Evolutionary conservation across 2,113 vertebrate species (phyloP).

Genomic region (Siphamia tubifer): DNA sequence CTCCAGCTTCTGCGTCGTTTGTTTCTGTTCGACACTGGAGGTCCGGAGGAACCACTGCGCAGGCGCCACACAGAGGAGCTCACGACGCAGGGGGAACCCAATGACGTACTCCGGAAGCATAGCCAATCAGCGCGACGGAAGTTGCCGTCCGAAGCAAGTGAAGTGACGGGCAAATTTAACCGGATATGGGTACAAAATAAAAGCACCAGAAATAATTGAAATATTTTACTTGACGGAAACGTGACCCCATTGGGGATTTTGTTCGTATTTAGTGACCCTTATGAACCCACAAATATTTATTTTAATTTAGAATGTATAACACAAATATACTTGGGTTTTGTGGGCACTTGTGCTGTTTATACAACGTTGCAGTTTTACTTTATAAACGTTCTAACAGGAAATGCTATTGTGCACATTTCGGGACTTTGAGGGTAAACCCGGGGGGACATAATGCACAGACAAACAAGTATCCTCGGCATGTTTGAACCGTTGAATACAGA

Average conservation of each 20-base stretch:
- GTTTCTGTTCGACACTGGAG: background rate
- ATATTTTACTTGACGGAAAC: too few relatives aligned
- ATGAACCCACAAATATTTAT: too few relatives aligned
- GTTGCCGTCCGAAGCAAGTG: too few relatives aligned
- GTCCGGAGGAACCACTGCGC: slow-evolving; percentile 6
- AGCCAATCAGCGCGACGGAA: slow-evolving; percentile 40
- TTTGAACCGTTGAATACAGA: too few relatives aligned
- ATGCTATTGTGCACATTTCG: too few relatives aligned
- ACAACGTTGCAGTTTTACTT: background rate
- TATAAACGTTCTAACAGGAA: background rate
- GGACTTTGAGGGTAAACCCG: background rate
- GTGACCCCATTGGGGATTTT: too few relatives aligned
- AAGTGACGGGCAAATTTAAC: too few relatives aligned
- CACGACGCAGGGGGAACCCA: slow-evolving; percentile 51
- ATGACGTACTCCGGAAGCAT: slow-evolving; percentile 44
- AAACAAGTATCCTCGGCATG: too few relatives aligned
- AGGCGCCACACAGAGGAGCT: slow-evolving; percentile 17
- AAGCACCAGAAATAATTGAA: background rate
- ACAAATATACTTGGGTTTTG: too few relatives aligned
- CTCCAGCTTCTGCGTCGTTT: background rate
- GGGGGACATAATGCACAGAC: background rate
- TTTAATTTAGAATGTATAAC: too few relatives aligned
- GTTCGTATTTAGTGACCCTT: too few relatives aligned
- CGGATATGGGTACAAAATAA: background rate
- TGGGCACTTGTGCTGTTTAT: too few relatives aligned